Conservation (phyloP, 2,797 vertebrate species). For the Melopsittacus undulatus region DNA sequence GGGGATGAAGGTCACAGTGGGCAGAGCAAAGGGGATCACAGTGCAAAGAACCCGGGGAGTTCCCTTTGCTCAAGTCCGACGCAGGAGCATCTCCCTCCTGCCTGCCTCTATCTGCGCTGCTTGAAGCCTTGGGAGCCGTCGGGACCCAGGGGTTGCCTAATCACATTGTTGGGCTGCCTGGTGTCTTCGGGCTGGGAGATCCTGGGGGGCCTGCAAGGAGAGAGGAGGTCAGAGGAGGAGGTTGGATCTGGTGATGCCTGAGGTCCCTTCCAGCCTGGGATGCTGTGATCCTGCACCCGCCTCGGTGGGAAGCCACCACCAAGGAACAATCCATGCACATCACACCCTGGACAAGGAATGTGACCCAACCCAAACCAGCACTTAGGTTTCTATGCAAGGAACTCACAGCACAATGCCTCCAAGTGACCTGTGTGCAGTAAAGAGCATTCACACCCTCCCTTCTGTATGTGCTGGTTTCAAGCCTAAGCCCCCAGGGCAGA, state of each 20-base stretch:
- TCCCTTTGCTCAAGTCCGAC: constrained; percentile 74
- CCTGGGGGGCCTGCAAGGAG: constrained; percentile 73
- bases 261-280: not conserved
- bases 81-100: constrained; percentile 8
- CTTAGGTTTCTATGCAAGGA: not conserved
- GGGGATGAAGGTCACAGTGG: constrained; percentile 89
- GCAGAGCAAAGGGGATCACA: constrained; percentile 82
- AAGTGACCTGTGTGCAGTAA: not conserved
- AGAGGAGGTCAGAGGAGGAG: not conserved
- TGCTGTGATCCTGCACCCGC: not conserved
- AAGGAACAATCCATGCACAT: fast-evolving
- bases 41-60: constrained; percentile 77
- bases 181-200: constrained; percentile 86
- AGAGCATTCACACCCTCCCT: not conserved
- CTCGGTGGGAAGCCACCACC: too few species aligned
- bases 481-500: not conserved
- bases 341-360: fast-evolving
- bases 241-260: not conserved
- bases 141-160: constrained; percentile 90
- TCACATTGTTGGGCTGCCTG: constrained; percentile 88
- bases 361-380: fast-evolving
- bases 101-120: constrained; percentile 90
- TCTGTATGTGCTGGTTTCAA: fast-evolving
- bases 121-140: constrained; percentile 94
- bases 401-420: not conserved